Percentiles rank a stretch among this genome's conserved stretches.
These are phyloP conservation scores for Monochamus alternatus DNA, from an alignment of 2,888 invertebrate species.

Conservation along the genomic window DNA sequence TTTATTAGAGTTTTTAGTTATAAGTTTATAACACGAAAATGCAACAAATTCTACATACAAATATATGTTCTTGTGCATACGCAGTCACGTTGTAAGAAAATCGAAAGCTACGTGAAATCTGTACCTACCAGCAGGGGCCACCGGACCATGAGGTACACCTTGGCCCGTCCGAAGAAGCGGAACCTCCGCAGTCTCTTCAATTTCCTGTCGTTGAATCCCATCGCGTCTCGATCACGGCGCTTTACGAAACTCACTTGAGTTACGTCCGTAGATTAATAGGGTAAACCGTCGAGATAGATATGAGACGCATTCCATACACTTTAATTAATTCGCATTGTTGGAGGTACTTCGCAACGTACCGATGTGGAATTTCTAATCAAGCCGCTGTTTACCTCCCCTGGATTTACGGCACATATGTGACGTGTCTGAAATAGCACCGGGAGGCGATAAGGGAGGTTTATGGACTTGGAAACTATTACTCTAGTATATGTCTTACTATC, in stretches of 20 bases:
- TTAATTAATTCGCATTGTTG: conserved; percentile 45
- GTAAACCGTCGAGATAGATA: conserved; percentile 16
- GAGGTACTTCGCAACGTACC: conserved; percentile 39
- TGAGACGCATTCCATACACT: conserved; percentile 9
- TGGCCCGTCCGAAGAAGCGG: conserved; percentile 76
- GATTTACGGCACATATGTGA: conserved; percentile 22
- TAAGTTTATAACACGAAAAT: too few species aligned
- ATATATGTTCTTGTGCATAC: too few species aligned
- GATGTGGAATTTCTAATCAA: conserved; percentile 47
- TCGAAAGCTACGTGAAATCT: not conserved
- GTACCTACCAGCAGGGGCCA: conserved; percentile 75
- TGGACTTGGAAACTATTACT: not conserved
- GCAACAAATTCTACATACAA: too few species aligned
- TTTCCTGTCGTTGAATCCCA: conserved; percentile 74
- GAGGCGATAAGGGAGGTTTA: conserved; percentile 2
- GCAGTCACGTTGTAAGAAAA: too few species aligned
- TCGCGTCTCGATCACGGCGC: conserved; percentile 39
- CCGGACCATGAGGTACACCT: conserved; percentile 76
- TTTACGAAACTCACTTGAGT: not conserved
- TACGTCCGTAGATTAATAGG: conserved; percentile 23
- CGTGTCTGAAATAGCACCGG: not conserved
- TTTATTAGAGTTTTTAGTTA: too few species aligned
- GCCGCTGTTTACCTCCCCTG: conserved; percentile 17
- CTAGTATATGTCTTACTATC: too few species aligned
- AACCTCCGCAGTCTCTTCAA: conserved; percentile 74